A percentile compares a stretch with the other conserved stretches of the same genome.
Conservation (phyloP, 2,888 invertebrate genomes). For the Limnephilus auricula region DNA sequence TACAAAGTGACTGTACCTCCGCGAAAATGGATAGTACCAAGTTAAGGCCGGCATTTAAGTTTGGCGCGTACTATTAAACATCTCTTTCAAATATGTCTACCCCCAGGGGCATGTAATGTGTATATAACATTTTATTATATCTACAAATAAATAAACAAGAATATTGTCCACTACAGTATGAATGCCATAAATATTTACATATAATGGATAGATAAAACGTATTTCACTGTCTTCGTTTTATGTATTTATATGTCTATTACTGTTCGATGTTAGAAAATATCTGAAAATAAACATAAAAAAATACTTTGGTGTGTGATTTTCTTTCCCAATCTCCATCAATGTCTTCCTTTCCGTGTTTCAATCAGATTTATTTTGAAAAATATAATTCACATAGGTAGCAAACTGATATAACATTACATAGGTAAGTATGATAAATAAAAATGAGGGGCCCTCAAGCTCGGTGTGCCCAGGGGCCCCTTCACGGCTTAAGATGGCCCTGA, state of each 20-base stretch:
- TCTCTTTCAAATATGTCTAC: not conserved
- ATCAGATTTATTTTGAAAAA: no score
- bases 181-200: not conserved
- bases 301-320: not conserved
- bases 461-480: no score
- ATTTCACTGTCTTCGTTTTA: not conserved
- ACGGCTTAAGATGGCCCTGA: no score
- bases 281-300: not conserved
- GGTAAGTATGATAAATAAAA: no score
- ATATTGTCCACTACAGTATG: not conserved
- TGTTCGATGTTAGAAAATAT: not conserved
- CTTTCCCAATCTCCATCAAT: not conserved
- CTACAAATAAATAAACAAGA: not conserved
- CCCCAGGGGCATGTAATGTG: not conserved
- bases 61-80: no score
- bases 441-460: no score
- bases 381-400: no score
- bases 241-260: not conserved
- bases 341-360: not conserved
- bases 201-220: not conserved
- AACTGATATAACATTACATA: no score
- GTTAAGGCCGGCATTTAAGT: no score
- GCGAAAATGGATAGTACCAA: no score
- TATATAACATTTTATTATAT: not conserved
- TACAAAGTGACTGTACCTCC: no score